Evolutionary conservation across 2,888 invertebrate genomes (phyloP).

Genomic region (Buathra laborator): DNA sequence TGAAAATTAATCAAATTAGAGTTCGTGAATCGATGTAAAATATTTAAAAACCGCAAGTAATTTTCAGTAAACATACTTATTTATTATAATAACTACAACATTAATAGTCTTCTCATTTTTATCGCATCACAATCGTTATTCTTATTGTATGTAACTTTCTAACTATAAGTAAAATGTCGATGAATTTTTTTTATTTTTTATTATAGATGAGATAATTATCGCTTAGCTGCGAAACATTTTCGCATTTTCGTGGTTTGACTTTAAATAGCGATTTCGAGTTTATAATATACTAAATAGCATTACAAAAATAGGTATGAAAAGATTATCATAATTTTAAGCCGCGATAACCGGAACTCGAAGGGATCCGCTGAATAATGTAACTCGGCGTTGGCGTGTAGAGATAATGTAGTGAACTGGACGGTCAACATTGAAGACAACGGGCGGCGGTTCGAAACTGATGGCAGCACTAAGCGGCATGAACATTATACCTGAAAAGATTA

Average conservation of each 20-base stretch:
- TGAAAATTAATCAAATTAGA: no score
- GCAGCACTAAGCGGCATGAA: slow-evolving; percentile 4
- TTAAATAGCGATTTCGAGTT: neutral
- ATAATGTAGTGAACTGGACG: slow-evolving; percentile 51
- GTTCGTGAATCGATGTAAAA: neutral
- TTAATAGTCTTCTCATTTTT: neutral
- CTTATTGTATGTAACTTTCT: neutral
- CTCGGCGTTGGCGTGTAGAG: neutral
- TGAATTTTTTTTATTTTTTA: neutral
- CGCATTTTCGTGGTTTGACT: no score
- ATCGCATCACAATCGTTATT: neutral
- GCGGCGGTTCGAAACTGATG: neutral
- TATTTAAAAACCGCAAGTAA: neutral
- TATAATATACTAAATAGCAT: neutral
- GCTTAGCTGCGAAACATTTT: no score
- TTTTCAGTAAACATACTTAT: neutral
- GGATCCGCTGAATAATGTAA: slow-evolving; percentile 49
- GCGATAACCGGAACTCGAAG: slow-evolving; percentile 29
- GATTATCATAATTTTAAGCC: neutral
- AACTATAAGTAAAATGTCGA: neutral
- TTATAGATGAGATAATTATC: no score
- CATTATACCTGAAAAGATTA: slow-evolving; percentile 31
- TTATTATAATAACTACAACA: neutral
- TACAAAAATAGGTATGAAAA: neutral
- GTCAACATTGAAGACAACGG: slow-evolving; percentile 46